phyloP scores from a whole-genome alignment of 2,888 invertebrate genomes.

The Drosophila buzzatii region DNA sequence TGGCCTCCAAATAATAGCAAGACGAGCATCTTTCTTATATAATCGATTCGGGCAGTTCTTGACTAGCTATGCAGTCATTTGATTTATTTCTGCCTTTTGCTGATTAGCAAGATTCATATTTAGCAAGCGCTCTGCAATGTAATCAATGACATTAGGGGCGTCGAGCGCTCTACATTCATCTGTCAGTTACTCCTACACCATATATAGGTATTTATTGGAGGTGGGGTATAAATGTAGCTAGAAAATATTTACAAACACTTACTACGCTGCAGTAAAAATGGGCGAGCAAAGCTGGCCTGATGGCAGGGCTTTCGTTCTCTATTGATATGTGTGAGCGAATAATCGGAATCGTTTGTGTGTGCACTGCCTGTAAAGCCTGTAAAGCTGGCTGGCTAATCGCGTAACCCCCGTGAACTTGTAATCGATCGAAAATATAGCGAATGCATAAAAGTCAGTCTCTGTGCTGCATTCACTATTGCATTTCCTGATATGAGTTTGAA shows the following conservation, averaged over 20 bases:
- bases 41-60: not conserved
- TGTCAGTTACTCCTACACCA: constrained; percentile 4
- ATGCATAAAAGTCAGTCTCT: constrained; percentile 32
- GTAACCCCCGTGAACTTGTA: constrained; percentile 64
- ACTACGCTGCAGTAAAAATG: constrained; percentile 10
- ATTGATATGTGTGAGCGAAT: constrained; percentile 5
- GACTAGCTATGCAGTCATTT: not conserved
- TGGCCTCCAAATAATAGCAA: no score
- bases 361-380: constrained; percentile 30
- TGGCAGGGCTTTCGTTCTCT: constrained; percentile 5
- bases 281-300: not conserved
- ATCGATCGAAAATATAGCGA: constrained; percentile 58
- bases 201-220: not conserved
- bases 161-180: constrained; percentile 6
- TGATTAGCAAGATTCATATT: not conserved
- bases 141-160: constrained; percentile 17
- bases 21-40: not conserved
- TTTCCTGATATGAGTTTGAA: constrained; percentile 52
- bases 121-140: not conserved
- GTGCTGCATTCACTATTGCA: constrained; percentile 35
- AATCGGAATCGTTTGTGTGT: constrained; percentile 43
- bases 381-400: constrained; percentile 59
- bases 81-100: not conserved
- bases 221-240: constrained; percentile 13
- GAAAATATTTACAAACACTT: constrained; percentile 17